These are phyloP conservation scores for Tipula helvola DNA, from an alignment of 2,888 invertebrate species.

Conservation along the genomic window DNA sequence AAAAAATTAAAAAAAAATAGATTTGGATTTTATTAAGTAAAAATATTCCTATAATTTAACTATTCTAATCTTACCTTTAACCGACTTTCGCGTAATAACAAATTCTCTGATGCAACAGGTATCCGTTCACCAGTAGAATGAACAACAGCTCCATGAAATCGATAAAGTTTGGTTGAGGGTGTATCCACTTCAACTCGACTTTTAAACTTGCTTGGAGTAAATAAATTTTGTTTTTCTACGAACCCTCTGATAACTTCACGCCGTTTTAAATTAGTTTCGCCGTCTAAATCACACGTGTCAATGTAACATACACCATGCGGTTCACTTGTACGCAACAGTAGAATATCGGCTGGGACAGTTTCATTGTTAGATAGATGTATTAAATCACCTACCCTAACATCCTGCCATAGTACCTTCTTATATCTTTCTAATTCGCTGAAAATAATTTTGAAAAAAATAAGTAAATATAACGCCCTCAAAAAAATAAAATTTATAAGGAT, in stretches of 20 bases:
- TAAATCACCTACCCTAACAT: constrained; percentile 85
- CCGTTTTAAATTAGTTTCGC: constrained; percentile 92
- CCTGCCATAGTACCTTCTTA: constrained; percentile 77
- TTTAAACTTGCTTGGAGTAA: constrained; percentile 67
- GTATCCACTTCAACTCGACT: constrained; percentile 84
- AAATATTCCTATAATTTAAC: not conserved
- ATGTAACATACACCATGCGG: constrained; percentile 81
- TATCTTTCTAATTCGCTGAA: constrained; percentile 69
- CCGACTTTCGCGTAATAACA: constrained; percentile 84
- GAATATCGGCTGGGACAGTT: constrained; percentile 89
- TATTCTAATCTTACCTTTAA: constrained; percentile 40
- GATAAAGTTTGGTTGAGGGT: constrained; percentile 91
- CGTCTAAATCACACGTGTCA: constrained; percentile 93
- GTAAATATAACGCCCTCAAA: not conserved
- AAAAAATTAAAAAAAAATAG: no score
- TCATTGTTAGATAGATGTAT: constrained; percentile 95
- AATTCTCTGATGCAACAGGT: constrained; percentile 77
- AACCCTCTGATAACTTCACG: constrained; percentile 52
- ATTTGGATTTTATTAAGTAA: no score
- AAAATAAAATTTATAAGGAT: no score
- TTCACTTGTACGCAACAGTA: constrained; percentile 79
- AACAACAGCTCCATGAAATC: constrained; percentile 81
- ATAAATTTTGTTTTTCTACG: constrained; percentile 49
- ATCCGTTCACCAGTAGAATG: constrained; percentile 68
- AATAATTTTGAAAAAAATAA: constrained; percentile 17